Evolutionary conservation across 2,113 vertebrate species (phyloP), one percentile per base, ranked within the genome.

Genomic region (Coptodon rendalli): DNA sequence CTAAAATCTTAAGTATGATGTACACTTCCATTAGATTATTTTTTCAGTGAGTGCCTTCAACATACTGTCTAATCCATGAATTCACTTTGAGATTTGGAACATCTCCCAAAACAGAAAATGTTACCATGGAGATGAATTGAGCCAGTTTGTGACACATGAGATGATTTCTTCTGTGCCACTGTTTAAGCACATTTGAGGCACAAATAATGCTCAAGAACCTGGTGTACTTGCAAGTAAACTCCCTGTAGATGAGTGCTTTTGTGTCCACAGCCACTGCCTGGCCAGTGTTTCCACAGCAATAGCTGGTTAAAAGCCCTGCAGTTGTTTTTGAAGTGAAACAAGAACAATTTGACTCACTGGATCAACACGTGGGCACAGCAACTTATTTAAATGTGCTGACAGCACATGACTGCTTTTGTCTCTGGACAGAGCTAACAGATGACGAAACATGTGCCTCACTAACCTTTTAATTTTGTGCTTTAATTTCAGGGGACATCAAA

Each of bases 401-500:
- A 38, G 9, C 24, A 57, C 43, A 38, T 68, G 40, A 54, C 22
- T 45, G 34, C 7, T 19, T 59, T 50, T 63, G 7, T 81, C 34
- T 59, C 27, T 27, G 78, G 7, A 27, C 3, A 38, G 7, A 43
- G 34, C 24, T 17, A 80, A 9, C 43, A 63, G 4, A 57, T 68
- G 16, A 83, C 17, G 1, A 84, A 82, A 40, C 38, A 22, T 80
- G 34, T 78, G 10, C 4, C 6, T 79, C 10, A 29, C 83, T 86
- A 81, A 92, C 5, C 11, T 50, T 68, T 86, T 76, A 79, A 48
- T 52, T 80, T 59, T 71, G 88, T 84, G 4, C 81, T 94, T 2
- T 86, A 4, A 81, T 87, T 95, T 63, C 94, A 97, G 96, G 91
- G 91, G 94, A 96, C 43, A 14, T 96, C 68, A 95, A 93, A 89